Evolutionary conservation across 2,797 vertebrate species (phyloP).

Genomic region (Rhabdophis nuchalis): DNA sequence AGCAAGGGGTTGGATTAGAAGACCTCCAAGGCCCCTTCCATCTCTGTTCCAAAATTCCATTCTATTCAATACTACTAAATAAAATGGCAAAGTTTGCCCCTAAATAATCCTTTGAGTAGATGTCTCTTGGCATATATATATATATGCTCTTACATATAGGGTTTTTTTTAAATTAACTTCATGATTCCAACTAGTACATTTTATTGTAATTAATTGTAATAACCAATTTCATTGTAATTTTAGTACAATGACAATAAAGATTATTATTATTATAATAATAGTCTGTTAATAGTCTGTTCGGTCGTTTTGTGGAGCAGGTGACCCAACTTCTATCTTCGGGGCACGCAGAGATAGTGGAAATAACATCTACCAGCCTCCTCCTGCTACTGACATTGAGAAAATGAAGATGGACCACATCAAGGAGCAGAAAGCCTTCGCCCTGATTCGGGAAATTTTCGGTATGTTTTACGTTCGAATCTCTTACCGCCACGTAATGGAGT

Average conservation of each 20-base stretch:
- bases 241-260: too few species aligned
- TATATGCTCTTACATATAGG: neutral
- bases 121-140: too few species aligned
- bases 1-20: too few species aligned
- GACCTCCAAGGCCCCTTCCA: too few species aligned
- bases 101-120: neutral
- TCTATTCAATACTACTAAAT: neutral
- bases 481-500: too few species aligned
- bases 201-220: too few species aligned
- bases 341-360: slow-evolving; percentile 81
- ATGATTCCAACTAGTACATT: neutral
- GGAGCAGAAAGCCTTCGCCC: slow-evolving; percentile 87
- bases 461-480: neutral
- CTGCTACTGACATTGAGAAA: slow-evolving; percentile 79
- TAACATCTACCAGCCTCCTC: slow-evolving; percentile 84
- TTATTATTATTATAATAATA: too few species aligned
- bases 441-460: slow-evolving; percentile 90
- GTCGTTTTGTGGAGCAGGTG: slow-evolving; percentile 67
- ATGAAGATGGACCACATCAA: slow-evolving; percentile 83
- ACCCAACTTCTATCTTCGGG: slow-evolving; percentile 68
- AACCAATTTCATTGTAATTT: too few species aligned
- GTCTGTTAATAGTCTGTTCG: neutral
- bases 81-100: neutral
- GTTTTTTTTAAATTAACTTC: neutral
- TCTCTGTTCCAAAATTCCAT: too few species aligned